Base-by-base conservation (phyloP, 1,140 invertebrate species). In the Tetraneura akinire region DNA sequence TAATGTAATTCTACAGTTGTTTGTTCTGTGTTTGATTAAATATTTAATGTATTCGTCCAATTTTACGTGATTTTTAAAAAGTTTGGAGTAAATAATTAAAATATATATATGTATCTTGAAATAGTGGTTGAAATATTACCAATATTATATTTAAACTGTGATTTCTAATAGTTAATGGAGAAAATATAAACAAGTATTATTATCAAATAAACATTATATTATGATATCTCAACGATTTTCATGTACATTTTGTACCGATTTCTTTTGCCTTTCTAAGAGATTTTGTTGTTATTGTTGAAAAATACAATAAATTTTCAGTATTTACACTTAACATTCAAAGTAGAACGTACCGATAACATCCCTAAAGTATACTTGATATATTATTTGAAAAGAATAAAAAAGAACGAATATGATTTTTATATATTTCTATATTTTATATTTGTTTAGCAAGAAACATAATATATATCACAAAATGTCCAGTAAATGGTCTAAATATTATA, bases 281-380 rank as follows among this genome's bases (percentile, higher is more conserved):
- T 3, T 62, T 32, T 16, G 23, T 60, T 9, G 1, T 55, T 55
- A 32, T 62, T 29, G 23, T 62, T 9, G 13, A 47, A 32, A 62
- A 32, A 64, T n/a, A 21, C n/a, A 32, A 47, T 47, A 45, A 47
- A 68, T 23, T n/a, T 11, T 5, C 47, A 23, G 6, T 26, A 68
- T 68, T 21, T 47, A 23, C 47, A 68, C 32, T 45, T 45, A 47
- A 47, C 6, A 47, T 68, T 68, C 37, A 68, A 47, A 45, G 42
- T 68, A 23, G 37, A 47, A 8, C 37, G 16, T 18, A 47, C 21
- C 26, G 64, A 68, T 68, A 68, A 68, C 64, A 68, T 47, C 42
- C 42, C 45, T 68, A 47, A 68, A 68, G n/a, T n/a, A n/a, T n/a
- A n/a, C 6, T 47, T 68, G 42, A 47, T 68, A 68, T 68, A 68